Evolutionary conservation across 1,140 invertebrate species (phyloP).

Genomic region (Drepana arcuata): DNA sequence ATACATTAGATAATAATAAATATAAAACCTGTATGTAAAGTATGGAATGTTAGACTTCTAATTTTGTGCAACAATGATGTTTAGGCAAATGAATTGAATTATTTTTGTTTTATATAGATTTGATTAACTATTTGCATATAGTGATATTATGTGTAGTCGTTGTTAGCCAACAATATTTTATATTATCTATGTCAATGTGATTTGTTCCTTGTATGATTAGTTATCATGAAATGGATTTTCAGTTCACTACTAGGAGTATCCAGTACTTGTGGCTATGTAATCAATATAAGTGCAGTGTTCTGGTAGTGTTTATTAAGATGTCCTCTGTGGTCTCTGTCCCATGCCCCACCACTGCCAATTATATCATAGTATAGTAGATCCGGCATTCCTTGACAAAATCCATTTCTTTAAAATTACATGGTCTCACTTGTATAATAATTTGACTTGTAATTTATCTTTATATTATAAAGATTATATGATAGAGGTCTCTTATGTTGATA

Average conservation of each 20-base stretch:
- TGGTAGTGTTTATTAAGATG: constrained; percentile 3
- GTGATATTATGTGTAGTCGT: constrained; percentile 44
- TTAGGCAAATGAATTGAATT: constrained; percentile 31
- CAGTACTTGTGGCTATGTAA: too few species aligned
- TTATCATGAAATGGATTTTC: constrained; percentile 37
- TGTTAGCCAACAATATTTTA: constrained; percentile 28
- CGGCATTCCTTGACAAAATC: constrained; percentile 52
- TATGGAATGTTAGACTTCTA: constrained; percentile 43
- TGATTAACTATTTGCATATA: constrained; percentile 37
- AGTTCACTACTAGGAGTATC: constrained; percentile 22
- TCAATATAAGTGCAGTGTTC: constrained; percentile 18
- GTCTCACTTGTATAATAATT: constrained; percentile 64
- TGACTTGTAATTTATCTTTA: constrained; percentile 60
- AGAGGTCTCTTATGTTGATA: constrained; percentile 54
- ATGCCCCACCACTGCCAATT: constrained; percentile 51
- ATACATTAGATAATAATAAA: constrained; percentile 26
- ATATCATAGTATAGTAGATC: constrained; percentile 31
- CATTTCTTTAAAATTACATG: constrained; percentile 45
- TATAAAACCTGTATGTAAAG: constrained; percentile 22
- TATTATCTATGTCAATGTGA: constrained; percentile 35
- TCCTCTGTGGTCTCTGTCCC: constrained; percentile 3
- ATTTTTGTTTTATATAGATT: constrained; percentile 38
- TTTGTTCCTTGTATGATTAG: constrained; percentile 54
- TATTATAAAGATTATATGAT: constrained; percentile 51
- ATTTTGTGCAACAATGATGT: constrained; percentile 31